phyloP scores from a whole-genome alignment of 2,113 vertebrate genomes.

The Corythornis cristatus region DNA sequence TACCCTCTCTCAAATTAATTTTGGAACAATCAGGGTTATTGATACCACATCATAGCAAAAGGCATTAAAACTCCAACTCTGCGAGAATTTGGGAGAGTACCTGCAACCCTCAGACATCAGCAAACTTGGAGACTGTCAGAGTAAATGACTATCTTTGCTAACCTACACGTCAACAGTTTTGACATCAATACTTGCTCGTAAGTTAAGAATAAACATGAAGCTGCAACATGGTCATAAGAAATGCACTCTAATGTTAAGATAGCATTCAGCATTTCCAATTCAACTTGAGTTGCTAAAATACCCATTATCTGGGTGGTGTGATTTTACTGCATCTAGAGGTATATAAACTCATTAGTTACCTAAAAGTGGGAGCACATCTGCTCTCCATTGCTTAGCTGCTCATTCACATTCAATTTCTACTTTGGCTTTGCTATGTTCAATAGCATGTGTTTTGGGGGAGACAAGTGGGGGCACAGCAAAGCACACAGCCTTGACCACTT shows the following conservation, averaged over 20 bases:
- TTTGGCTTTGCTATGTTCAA: not conserved
- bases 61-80: not conserved
- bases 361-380: not conserved
- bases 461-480: not conserved
- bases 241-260: fast-evolving
- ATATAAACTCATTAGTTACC: not conserved
- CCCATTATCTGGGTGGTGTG: not conserved
- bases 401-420: not conserved
- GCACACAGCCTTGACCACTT: not conserved
- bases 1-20: not conserved
- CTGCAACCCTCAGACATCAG: not conserved
- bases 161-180: not conserved
- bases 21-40: not conserved
- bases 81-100: not conserved
- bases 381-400: not conserved
- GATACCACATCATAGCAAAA: not conserved
- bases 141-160: not conserved
- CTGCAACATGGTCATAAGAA: not conserved
- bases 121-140: not conserved
- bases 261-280: not conserved
- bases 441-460: not conserved
- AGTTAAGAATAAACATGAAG: not conserved
- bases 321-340: not conserved
- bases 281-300: not conserved
- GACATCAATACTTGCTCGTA: not conserved